Conservation (phyloP, 1,140 invertebrate genomes). For the Panagrolaimus sp. region DNA sequence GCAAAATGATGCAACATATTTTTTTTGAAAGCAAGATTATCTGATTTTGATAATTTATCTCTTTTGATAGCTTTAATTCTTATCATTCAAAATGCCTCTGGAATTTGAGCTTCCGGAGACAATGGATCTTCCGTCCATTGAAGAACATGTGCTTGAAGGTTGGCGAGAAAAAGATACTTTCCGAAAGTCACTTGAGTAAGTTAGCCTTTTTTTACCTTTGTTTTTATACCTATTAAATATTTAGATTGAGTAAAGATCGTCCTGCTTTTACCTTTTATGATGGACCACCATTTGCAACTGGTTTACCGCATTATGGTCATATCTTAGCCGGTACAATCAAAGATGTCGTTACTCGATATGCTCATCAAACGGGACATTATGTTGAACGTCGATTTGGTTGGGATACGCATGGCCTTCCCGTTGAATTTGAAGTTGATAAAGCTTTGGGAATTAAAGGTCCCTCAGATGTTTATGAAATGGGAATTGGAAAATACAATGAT, state of each 20-base stretch:
- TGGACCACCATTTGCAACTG: conserved; percentile 98
- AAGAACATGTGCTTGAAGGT: conserved; percentile 76
- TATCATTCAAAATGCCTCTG: no score
- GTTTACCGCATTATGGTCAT: conserved; percentile 96
- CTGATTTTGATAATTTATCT: no score
- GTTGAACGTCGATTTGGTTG: conserved; percentile 97
- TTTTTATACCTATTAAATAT: conserved; percentile 62
- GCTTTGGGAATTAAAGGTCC: conserved; percentile 84
- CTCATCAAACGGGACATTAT: conserved; percentile 88
- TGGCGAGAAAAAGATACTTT: conserved; percentile 78
- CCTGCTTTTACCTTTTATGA: conserved; percentile 83
- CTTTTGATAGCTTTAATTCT: no score
- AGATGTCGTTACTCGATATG: conserved; percentile 93
- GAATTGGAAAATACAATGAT: conserved; percentile 87
- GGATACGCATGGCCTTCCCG: conserved; percentile 97
- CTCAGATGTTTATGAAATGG: conserved; percentile 92
- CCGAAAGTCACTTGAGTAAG: conserved; percentile 72
- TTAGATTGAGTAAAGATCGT: conserved; percentile 44
- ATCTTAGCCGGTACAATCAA: conserved; percentile 97
- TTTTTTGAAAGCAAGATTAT: no score
- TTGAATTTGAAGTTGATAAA: conserved; percentile 89
- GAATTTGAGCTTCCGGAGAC: conserved; percentile 71
- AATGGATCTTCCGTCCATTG: conserved; percentile 84
- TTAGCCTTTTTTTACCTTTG: conserved; percentile 75
- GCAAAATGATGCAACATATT: no score